These are phyloP conservation scores for Neolamprologus brichardi DNA, from an alignment of 2,113 vertebrate species.

Conservation along the genomic window DNA sequence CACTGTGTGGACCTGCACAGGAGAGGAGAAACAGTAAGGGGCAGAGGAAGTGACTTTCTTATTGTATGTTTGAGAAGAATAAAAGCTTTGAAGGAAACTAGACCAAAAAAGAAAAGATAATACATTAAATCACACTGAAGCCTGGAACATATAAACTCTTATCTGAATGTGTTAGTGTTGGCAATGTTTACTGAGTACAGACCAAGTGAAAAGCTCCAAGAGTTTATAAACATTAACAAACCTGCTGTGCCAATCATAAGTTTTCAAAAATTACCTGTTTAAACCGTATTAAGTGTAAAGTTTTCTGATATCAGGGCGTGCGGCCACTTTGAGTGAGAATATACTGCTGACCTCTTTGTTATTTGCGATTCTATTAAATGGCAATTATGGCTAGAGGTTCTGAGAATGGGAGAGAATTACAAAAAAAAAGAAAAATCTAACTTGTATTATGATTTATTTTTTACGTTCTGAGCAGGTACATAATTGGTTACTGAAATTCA, in stretches of 20 bases:
- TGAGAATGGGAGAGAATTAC: neutral
- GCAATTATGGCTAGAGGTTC: neutral
- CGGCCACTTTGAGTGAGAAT: neutral
- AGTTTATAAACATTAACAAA: neutral
- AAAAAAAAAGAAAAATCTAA: neutral
- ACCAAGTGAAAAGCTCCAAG: neutral
- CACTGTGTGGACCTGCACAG: slow-evolving; percentile 65
- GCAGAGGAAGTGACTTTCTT: neutral
- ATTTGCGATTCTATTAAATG: neutral
- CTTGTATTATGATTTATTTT: neutral
- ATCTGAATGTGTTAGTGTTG: neutral
- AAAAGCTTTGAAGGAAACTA: neutral
- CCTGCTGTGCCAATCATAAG: neutral
- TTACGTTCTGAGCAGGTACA: neutral
- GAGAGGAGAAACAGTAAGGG: neutral
- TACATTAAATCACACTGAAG: neutral
- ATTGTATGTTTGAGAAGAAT: neutral
- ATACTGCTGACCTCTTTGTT: neutral
- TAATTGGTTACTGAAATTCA: neutral
- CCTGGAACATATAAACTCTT: neutral
- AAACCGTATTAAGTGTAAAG: neutral
- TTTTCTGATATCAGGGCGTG: rapidly evolving
- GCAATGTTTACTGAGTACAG: neutral
- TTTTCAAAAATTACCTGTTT: neutral
- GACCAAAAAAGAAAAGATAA: neutral